Percentiles rank a stretch among this genome's conserved stretches.
Evolutionary conservation across 2,113 vertebrate genomes (phyloP).

Genomic region (Carassius auratus): DNA sequence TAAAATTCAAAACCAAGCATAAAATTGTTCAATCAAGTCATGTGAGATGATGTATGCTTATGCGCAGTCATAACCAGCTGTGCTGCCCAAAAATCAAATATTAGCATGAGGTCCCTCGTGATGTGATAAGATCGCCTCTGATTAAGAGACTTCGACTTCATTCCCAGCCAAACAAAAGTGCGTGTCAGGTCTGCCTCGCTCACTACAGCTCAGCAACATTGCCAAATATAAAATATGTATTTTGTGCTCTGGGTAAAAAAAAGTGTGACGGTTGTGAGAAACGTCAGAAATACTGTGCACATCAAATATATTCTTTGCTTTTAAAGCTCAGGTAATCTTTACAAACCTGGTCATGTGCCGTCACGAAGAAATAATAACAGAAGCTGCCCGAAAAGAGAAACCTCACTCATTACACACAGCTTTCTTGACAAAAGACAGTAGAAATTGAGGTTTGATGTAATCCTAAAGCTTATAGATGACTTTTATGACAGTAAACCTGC

Average conservation of each 20-base stretch:
- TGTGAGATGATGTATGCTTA: not conserved
- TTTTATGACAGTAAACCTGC: slow-evolving; percentile 23
- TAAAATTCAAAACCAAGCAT: not conserved
- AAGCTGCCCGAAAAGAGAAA: slow-evolving; percentile 29
- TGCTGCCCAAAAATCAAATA: slow-evolving; percentile 32
- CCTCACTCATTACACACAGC: slow-evolving; percentile 30
- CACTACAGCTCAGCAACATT: not conserved
- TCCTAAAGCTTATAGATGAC: slow-evolving; percentile 31
- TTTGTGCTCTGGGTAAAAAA: not conserved
- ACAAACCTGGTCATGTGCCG: slow-evolving; percentile 46
- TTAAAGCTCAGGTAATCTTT: slow-evolving; percentile 47
- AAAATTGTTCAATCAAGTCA: not conserved
- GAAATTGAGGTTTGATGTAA: slow-evolving; percentile 27
- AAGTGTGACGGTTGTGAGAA: slow-evolving; percentile 10
- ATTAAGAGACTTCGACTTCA: slow-evolving; percentile 13
- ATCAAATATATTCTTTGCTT: slow-evolving; percentile 52
- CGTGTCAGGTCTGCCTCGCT: not conserved
- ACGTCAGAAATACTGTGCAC: slow-evolving; percentile 29
- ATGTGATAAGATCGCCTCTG: slow-evolving; percentile 3
- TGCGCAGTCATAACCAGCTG: not conserved
- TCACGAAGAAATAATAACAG: slow-evolving; percentile 27
- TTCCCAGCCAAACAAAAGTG: slow-evolving; percentile 14
- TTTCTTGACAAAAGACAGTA: slow-evolving; percentile 5
- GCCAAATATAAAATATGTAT: slow-evolving; percentile 47
- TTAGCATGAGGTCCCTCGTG: slow-evolving; percentile 6